Evolutionary conservation across 1,140 invertebrate genomes (phyloP).

Genomic region (Drosophila ercepeae): DNA sequence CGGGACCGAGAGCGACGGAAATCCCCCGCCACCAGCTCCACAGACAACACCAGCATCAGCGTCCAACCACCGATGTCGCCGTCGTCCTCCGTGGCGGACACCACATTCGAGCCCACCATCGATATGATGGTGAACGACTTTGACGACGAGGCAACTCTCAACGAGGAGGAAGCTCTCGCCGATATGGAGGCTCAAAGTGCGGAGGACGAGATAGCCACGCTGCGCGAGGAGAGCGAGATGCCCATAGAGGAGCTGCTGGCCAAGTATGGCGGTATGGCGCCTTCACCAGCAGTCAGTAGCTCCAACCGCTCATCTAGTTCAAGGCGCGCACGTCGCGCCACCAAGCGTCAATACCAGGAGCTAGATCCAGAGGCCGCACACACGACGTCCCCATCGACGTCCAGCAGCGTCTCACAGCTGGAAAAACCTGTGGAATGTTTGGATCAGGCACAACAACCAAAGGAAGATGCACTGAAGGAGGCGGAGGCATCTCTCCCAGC

Average conservation of each 20-base stretch:
- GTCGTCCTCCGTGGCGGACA: conserved; percentile 60
- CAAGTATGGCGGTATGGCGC: conserved; percentile 61
- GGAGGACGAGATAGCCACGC: conserved; percentile 93
- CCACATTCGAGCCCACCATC: conserved; percentile 87
- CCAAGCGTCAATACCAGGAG: conserved; percentile 44
- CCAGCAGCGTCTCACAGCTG: not conserved
- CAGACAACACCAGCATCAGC: conserved; percentile 35
- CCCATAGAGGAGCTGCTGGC: conserved; percentile 96
- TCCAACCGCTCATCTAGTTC: conserved; percentile 26
- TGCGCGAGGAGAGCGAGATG: conserved; percentile 95
- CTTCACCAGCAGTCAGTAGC: conserved; percentile 25
- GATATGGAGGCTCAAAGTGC: conserved; percentile 91
- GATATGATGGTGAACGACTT: conserved; percentile 99
- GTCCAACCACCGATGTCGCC: conserved; percentile 59
- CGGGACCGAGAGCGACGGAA: conserved; percentile 69
- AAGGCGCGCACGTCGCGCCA: conserved; percentile 26
- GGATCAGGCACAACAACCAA: not conserved
- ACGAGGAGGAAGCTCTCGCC: conserved; percentile 97
- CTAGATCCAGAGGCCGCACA: conserved; percentile 17
- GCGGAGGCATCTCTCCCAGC: not conserved
- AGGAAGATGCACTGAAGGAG: conserved; percentile 2
- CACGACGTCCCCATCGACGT: conserved; percentile 1
- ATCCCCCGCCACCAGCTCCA: conserved; percentile 49
- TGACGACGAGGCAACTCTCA: conserved; percentile 97
- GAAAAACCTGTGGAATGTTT: not conserved